These are phyloP conservation scores for Sakesphorus luctuosus DNA, from an alignment of 2,113 vertebrate genomes.

Conservation along the genomic window DNA sequence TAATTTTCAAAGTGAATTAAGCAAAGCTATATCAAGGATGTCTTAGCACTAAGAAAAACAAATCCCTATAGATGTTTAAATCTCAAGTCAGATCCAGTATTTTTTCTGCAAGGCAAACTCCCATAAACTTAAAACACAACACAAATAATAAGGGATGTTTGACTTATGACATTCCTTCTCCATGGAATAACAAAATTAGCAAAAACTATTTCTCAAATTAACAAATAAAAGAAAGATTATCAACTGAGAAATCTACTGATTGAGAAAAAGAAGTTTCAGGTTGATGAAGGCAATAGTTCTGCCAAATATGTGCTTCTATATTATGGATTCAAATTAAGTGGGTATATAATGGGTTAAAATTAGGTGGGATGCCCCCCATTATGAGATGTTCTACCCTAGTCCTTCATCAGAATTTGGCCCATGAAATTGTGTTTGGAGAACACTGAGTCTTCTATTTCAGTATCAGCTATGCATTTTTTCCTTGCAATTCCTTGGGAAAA, in stretches of 20 bases:
- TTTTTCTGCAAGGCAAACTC: background rate
- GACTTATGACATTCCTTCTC: background rate
- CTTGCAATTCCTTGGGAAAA: background rate
- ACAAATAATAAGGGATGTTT: background rate
- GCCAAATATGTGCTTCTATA: background rate
- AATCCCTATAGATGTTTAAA: background rate
- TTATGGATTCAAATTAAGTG: background rate
- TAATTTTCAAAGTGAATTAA: background rate
- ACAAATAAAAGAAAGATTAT: background rate
- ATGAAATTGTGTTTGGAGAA: background rate
- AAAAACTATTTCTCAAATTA: background rate
- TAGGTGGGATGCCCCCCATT: fast-evolving
- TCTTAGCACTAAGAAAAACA: background rate
- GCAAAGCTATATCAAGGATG: background rate
- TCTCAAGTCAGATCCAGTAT: background rate
- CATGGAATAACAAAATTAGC: background rate
- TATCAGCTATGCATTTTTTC: fast-evolving
- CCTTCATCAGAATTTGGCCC: background rate
- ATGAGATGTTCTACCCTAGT: background rate
- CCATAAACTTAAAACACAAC: background rate
- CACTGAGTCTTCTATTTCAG: background rate
- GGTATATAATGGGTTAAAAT: background rate
- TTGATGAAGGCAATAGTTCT: background rate
- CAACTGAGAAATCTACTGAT: background rate
- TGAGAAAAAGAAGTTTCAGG: background rate